Evolutionary conservation across 1,140 invertebrate genomes (phyloP).

Genomic region (Leptinotarsa undecemlineata): DNA sequence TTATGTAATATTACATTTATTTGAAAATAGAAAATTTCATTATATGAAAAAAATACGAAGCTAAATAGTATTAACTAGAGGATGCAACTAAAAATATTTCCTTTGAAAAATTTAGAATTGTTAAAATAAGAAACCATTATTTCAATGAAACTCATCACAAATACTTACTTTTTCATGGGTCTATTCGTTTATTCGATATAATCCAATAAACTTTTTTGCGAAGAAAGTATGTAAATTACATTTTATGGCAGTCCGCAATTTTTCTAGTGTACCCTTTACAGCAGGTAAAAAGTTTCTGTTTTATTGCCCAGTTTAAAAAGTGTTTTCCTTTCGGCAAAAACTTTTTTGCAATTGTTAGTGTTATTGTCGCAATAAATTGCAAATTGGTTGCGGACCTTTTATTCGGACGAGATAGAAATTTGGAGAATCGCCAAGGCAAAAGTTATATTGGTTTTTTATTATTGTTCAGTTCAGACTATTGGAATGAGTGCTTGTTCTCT

Average conservation of each 20-base stretch:
- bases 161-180: no score
- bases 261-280: not conserved
- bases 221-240: not conserved
- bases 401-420: not conserved
- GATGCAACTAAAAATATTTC: no score
- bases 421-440: not conserved
- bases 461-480: not conserved
- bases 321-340: not conserved
- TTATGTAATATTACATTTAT: no score
- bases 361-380: conserved; percentile 8
- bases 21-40: no score
- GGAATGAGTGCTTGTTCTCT: not conserved
- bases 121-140: no score
- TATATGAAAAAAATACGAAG: no score
- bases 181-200: no score
- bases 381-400: not conserved
- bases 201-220: not conserved
- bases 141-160: no score
- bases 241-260: not conserved
- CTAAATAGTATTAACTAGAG: no score
- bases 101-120: no score
- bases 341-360: not conserved
- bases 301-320: not conserved
- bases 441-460: conserved; percentile 2
- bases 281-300: not conserved